These are phyloP conservation scores for Zaprionus taronus DNA, from an alignment of 1,140 invertebrate species.

Conservation along the genomic window DNA sequence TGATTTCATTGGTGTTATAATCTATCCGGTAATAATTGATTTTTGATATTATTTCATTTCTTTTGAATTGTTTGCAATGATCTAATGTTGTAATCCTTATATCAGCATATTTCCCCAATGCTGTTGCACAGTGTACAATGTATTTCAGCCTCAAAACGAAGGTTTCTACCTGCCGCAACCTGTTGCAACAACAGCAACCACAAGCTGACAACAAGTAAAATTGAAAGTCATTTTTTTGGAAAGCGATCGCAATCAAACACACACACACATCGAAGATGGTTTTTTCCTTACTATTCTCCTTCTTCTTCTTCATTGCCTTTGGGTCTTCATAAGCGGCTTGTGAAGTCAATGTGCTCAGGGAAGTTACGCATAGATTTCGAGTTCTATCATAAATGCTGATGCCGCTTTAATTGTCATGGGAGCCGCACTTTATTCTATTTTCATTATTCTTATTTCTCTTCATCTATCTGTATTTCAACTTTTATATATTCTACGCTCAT, in stretches of 20 bases:
- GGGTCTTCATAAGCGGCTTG: slow-evolving; percentile 60
- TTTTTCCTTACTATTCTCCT: background rate
- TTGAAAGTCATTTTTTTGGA: slow-evolving; percentile 68
- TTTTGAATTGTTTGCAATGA: background rate
- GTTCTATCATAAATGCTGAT: background rate
- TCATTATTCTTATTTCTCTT: slow-evolving; percentile 40
- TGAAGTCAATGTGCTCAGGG: slow-evolving; percentile 61
- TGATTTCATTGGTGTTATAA: no score
- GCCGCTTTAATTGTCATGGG: slow-evolving; percentile 72
- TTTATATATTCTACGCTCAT: slow-evolving; percentile 24
- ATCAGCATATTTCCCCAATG: background rate
- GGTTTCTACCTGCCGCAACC: slow-evolving; percentile 33
- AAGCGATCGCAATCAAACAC: slow-evolving; percentile 46
- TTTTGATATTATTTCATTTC: background rate
- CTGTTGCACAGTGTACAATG: slow-evolving; percentile 28
- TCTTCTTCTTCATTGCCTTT: background rate
- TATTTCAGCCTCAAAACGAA: background rate
- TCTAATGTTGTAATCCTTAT: background rate
- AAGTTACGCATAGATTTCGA: slow-evolving; percentile 8
- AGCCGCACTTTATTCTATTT: slow-evolving; percentile 60
- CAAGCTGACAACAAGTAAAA: slow-evolving; percentile 55
- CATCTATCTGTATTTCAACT: slow-evolving; percentile 31
- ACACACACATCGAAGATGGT: slow-evolving; percentile 17
- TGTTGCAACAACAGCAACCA: slow-evolving; percentile 38
- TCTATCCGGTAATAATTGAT: background rate